These are phyloP conservation scores for Dermochelys coriacea DNA, from an alignment of 2,797 vertebrate genomes.

Conservation along the genomic window DNA sequence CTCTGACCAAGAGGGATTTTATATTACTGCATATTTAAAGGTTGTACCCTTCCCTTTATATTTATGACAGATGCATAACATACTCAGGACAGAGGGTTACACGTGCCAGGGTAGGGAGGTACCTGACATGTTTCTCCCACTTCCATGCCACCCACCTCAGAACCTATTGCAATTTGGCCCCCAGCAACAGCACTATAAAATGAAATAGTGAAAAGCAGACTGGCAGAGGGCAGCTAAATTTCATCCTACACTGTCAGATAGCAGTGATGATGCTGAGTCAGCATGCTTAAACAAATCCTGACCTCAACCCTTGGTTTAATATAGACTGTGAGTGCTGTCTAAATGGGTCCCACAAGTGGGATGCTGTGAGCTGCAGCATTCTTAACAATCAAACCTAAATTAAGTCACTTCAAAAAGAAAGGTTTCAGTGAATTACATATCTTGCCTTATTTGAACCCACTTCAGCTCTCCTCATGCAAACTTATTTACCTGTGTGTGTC, in stretches of 20 bases:
- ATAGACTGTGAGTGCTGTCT: slow-evolving; percentile 1
- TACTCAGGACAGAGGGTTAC: neutral
- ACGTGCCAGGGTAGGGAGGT: accelerated
- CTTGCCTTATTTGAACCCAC: neutral
- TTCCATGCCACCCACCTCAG: neutral
- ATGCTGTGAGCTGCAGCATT: neutral
- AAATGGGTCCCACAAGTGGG: neutral
- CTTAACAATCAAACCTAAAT: neutral
- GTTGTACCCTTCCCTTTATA: no score
- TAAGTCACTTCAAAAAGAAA: slow-evolving; percentile 25
- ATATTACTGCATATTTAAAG: no score
- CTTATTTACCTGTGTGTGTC: neutral
- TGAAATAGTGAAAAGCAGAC: neutral
- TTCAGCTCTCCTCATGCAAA: neutral
- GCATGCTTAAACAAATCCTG: neutral
- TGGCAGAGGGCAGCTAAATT: neutral
- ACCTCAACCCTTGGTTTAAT: neutral
- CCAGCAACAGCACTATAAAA: neutral
- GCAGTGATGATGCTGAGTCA: neutral
- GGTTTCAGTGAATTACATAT: neutral
- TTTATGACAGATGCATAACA: neutral
- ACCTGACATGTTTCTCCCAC: neutral
- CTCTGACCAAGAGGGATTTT: no score
- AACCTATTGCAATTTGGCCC: neutral
- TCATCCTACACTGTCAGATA: slow-evolving; percentile 27